phyloP scores from a whole-genome alignment of 1,140 invertebrate species.

The Drosophila albomicans region DNA sequence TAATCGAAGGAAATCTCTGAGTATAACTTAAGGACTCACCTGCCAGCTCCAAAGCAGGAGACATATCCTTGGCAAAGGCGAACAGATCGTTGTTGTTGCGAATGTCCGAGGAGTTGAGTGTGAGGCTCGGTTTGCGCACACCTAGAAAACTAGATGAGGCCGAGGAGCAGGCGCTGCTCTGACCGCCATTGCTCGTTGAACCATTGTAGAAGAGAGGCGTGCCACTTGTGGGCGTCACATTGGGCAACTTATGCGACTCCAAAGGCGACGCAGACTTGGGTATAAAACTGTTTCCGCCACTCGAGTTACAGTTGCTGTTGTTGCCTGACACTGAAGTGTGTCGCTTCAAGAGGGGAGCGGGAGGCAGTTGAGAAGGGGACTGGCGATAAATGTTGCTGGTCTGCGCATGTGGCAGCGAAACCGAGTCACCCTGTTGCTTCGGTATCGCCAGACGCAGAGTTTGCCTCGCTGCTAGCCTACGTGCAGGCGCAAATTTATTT shows the following conservation, averaged over 20 bases:
- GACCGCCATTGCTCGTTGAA: slow-evolving; percentile 29
- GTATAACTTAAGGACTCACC: slow-evolving; percentile 45
- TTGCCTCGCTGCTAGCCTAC: slow-evolving; percentile 79
- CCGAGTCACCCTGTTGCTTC: slow-evolving; percentile 72
- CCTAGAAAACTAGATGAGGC: slow-evolving; percentile 64
- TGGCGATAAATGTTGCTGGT: slow-evolving; percentile 59
- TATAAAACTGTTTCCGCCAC: slow-evolving; percentile 41
- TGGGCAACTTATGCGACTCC: slow-evolving; percentile 78
- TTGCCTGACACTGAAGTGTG: slow-evolving; percentile 9
- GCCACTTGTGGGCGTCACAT: slow-evolving; percentile 60
- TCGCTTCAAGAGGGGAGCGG: slow-evolving; percentile 73
- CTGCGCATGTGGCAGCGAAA: slow-evolving; percentile 29
- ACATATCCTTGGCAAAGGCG: slow-evolving; percentile 79
- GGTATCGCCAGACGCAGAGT: slow-evolving; percentile 80
- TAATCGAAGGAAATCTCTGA: not conserved
- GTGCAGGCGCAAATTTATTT: slow-evolving; percentile 83
- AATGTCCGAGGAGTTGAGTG: slow-evolving; percentile 78
- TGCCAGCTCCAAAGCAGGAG: slow-evolving; percentile 66
- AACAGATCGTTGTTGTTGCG: slow-evolving; percentile 80
- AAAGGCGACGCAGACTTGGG: slow-evolving; percentile 77
- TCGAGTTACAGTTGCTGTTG: not conserved
- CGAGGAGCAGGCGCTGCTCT: slow-evolving; percentile 34
- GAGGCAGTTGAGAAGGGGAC: slow-evolving; percentile 78
- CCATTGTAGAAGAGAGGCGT: slow-evolving; percentile 39
- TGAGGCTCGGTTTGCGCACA: slow-evolving; percentile 75